These are phyloP conservation scores for Cavia porcellus DNA, from an alignment of 2,113 vertebrate genomes.

Conservation along the genomic window DNA sequence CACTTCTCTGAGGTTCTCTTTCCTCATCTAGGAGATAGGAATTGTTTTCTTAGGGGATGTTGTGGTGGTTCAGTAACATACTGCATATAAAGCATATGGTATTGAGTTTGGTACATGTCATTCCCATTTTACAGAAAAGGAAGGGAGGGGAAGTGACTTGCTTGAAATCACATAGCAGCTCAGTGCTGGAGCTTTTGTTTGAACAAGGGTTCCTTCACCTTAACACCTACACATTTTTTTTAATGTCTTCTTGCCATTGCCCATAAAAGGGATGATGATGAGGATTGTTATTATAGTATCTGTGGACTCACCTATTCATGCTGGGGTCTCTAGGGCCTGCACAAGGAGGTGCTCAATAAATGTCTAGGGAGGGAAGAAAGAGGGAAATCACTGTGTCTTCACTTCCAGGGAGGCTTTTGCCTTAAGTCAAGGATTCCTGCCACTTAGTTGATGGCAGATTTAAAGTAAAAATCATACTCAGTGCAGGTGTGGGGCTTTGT, in stretches of 20 bases:
- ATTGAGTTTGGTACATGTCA: not conserved
- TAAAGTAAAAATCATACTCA: conserved; percentile 8
- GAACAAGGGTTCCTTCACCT: not conserved
- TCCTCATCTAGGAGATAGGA: conserved; percentile 19
- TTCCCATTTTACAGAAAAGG: not conserved
- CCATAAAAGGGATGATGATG: not conserved
- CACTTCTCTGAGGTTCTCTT: not conserved
- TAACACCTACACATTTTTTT: not conserved
- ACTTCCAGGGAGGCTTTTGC: conserved; percentile 3
- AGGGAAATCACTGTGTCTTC: not conserved
- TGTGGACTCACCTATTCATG: not conserved
- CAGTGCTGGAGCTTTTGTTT: conserved; percentile 22
- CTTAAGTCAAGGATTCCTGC: not conserved
- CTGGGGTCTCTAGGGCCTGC: not conserved
- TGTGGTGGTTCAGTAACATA: not conserved
- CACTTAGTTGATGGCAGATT: conserved; percentile 10
- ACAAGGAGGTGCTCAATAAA: not conserved
- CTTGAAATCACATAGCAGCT: conserved; percentile 6
- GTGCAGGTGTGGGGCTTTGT: not conserved
- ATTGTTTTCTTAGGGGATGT: not conserved
- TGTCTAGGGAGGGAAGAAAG: not conserved
- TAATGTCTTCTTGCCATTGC: not conserved
- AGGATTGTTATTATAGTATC: not conserved
- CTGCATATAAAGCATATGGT: not conserved
- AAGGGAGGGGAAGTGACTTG: not conserved